Conservation (phyloP, 2,113 vertebrate genomes). For the Glareola pratincola region DNA sequence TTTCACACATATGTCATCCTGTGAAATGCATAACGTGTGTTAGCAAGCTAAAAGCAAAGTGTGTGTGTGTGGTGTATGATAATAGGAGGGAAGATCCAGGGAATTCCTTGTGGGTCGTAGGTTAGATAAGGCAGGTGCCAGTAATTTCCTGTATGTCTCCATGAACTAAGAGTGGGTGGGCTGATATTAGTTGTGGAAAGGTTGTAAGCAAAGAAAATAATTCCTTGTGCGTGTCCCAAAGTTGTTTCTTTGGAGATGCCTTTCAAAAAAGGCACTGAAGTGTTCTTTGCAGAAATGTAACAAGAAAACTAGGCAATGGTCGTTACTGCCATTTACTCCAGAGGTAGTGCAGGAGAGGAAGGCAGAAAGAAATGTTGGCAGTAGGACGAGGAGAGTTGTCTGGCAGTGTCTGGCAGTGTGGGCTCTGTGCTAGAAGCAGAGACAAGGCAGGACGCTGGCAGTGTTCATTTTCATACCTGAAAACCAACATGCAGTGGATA, state of each 20-base stretch:
- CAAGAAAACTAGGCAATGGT: neutral
- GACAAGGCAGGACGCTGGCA: neutral
- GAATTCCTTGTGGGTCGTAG: neutral
- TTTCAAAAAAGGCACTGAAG: neutral
- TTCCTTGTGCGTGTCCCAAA: neutral
- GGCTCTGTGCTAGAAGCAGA: neutral
- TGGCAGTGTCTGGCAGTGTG: neutral
- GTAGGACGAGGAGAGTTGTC: neutral
- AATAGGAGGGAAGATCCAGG: neutral
- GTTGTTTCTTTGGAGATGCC: neutral
- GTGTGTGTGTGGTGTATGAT: no score
- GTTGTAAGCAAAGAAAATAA: neutral
- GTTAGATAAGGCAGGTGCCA: neutral
- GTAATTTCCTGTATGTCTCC: neutral
- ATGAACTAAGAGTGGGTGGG: neutral
- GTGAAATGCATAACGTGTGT: neutral
- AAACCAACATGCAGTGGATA: neutral
- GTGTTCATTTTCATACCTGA: neutral
- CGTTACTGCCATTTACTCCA: neutral
- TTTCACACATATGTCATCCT: neutral
- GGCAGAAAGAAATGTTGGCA: neutral
- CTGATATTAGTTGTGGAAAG: neutral
- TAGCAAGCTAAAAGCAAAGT: neutral
- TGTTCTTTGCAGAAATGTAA: neutral
- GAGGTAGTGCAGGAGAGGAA: neutral